A percentile compares a stretch with the other conserved stretches of the same genome.
phyloP scores from a whole-genome alignment of 2,888 invertebrate species.

The Gari tellinella region DNA sequence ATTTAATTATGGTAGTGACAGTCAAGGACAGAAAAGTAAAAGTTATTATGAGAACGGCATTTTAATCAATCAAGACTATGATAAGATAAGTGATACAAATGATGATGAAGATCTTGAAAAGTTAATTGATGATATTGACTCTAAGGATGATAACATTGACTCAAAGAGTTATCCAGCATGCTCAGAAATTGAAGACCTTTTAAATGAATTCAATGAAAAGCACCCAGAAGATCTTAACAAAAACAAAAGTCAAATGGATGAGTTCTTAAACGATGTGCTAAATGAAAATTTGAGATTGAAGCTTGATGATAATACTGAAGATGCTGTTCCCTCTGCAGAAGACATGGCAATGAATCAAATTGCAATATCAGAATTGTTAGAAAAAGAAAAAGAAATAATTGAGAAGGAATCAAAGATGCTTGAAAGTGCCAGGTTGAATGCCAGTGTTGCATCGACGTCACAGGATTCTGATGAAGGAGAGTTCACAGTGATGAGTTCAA shows the following conservation, averaged over 20 bases:
- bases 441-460: conserved; percentile 1
- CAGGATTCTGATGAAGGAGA: background rate
- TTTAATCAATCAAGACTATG: conserved; percentile 54
- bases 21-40: conserved; percentile 25
- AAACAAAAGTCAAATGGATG: conserved; percentile 39
- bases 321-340: conserved; percentile 23
- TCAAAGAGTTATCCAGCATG: conserved; percentile 12
- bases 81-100: conserved; percentile 58
- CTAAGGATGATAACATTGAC: conserved; percentile 37
- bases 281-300: conserved; percentile 31
- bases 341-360: conserved; percentile 37
- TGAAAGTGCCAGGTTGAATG: conserved; percentile 42
- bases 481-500: conserved; percentile 6
- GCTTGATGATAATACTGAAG: conserved; percentile 24
- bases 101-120: conserved; percentile 52
- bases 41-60: conserved; percentile 52
- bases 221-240: conserved; percentile 43
- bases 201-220: conserved; percentile 57
- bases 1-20: conserved; percentile 6
- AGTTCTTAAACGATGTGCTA: conserved; percentile 38
- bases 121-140: conserved; percentile 29
- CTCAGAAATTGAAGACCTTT: conserved; percentile 41
- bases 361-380: conserved; percentile 44
- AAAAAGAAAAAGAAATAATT: conserved; percentile 51
- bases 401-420: conserved; percentile 48